Evolutionary conservation across 2,888 invertebrate genomes (phyloP).

Genomic region (Euplagia quadripunctaria): DNA sequence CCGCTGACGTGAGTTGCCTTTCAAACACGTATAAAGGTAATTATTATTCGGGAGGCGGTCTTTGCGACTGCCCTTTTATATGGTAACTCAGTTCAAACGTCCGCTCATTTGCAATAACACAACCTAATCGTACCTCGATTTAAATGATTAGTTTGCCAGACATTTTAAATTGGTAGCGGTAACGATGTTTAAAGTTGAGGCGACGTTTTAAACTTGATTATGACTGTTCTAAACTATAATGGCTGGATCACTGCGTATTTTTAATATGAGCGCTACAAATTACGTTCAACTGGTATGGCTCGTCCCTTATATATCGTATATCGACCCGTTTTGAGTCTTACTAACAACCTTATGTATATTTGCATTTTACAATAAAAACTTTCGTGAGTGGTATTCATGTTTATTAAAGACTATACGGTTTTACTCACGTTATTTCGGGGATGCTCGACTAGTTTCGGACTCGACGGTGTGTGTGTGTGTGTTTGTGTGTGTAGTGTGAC

Average conservation of each 20-base stretch:
- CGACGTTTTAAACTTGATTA: conserved; percentile 28
- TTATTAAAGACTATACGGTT: too few species aligned
- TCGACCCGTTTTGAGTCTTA: neutral
- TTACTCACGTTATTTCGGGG: too few species aligned
- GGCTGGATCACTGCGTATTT: neutral
- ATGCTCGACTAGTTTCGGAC: too few species aligned
- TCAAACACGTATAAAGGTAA: conserved; percentile 49
- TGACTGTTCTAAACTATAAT: conserved; percentile 7
- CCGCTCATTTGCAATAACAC: conserved; percentile 47
- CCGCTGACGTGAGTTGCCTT: conserved; percentile 72
- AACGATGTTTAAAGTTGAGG: conserved; percentile 29
- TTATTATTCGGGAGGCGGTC: conserved; percentile 61
- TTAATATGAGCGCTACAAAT: conserved; percentile 1
- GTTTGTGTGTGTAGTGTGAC: too few species aligned
- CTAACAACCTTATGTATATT: neutral
- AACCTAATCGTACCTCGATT: conserved; percentile 39
- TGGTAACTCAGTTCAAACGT: conserved; percentile 42
- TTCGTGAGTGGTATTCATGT: too few species aligned
- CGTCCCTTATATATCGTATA: neutral
- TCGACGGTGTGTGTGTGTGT: too few species aligned
- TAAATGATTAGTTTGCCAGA: conserved; percentile 37
- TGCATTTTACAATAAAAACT: too few species aligned
- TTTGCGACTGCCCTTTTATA: conserved; percentile 55
- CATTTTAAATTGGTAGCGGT: conserved; percentile 32
- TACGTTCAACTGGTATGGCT: neutral